Percentiles rank a stretch among this genome's conserved stretches.
phyloP scores from a whole-genome alignment of 2,888 invertebrate species.

The Acanthosepion pharaonis region DNA sequence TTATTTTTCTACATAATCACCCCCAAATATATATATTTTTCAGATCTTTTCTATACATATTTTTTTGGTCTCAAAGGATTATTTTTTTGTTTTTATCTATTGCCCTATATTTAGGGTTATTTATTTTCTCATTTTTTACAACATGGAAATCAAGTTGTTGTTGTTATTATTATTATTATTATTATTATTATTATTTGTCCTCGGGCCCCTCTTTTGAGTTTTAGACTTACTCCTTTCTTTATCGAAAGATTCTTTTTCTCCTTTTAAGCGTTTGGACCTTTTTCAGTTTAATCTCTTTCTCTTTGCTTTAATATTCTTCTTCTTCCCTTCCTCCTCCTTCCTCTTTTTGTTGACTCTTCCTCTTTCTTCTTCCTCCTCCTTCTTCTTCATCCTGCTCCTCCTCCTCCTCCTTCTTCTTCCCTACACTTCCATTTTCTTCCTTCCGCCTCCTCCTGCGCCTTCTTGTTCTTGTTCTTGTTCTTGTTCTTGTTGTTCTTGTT shows the following conservation, averaged over 20 bases:
- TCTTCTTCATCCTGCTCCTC: too few species aligned
- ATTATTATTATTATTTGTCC: neutral
- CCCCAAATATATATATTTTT: neutral
- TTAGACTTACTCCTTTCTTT: neutral
- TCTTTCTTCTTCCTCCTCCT: neutral
- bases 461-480: too few species aligned
- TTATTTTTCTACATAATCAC: neutral
- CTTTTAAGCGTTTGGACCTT: neutral
- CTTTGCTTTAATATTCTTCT: neutral
- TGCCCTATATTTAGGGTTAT: neutral
- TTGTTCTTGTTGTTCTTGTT: too few species aligned
- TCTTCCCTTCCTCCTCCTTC: neutral
- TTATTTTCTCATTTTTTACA: neutral
- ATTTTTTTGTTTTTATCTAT: neutral
- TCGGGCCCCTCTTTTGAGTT: neutral
- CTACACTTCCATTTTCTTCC: too few species aligned
- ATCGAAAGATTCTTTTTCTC: neutral
- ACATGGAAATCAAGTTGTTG: neutral
- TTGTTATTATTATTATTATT: neutral
- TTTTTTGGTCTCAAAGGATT: neutral
- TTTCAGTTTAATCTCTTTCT: neutral
- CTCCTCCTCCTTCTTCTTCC: neutral
- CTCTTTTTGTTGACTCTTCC: neutral
- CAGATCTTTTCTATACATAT: too few species aligned
- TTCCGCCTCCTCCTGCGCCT: too few species aligned